phyloP scores from a whole-genome alignment of 2,888 invertebrate species.

The Pemphredon lugubris region DNA sequence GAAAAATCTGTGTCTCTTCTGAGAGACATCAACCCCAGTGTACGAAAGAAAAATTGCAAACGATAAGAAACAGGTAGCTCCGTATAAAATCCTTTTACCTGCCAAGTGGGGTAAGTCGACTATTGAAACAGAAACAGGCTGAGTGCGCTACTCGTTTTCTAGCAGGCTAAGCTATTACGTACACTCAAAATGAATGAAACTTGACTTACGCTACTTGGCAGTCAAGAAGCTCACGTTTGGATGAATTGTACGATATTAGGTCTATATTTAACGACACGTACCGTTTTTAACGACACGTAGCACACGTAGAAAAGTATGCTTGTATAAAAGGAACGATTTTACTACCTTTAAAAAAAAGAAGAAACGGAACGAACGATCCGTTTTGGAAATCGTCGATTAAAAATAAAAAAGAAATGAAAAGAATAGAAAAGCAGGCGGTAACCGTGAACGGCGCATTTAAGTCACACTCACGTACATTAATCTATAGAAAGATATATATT shows the following conservation, averaged over 20 bases:
- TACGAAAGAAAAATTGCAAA: background rate
- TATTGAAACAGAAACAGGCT: too few relatives aligned
- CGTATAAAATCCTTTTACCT: too few relatives aligned
- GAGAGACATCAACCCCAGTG: background rate
- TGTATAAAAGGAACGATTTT: background rate
- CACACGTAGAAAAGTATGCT: too few relatives aligned
- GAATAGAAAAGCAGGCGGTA: too few relatives aligned
- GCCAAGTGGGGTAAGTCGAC: too few relatives aligned
- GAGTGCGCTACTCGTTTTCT: too few relatives aligned
- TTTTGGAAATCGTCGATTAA: background rate
- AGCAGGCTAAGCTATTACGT: too few relatives aligned
- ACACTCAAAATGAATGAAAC: too few relatives aligned
- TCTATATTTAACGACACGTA: background rate
- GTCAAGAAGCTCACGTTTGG: too few relatives aligned
- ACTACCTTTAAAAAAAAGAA: background rate
- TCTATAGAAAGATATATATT: background rate
- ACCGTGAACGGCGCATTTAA: constrained; percentile 13
- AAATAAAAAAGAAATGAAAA: background rate
- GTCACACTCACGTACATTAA: constrained; percentile 14
- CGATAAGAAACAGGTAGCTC: background rate
- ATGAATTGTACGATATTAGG: background rate
- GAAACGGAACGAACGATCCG: background rate
- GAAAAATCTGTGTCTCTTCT: background rate
- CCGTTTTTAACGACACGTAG: background rate
- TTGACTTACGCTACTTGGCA: too few relatives aligned